phyloP scores from a whole-genome alignment of 2,113 vertebrate species.

The Daubentonia madagascariensis region DNA sequence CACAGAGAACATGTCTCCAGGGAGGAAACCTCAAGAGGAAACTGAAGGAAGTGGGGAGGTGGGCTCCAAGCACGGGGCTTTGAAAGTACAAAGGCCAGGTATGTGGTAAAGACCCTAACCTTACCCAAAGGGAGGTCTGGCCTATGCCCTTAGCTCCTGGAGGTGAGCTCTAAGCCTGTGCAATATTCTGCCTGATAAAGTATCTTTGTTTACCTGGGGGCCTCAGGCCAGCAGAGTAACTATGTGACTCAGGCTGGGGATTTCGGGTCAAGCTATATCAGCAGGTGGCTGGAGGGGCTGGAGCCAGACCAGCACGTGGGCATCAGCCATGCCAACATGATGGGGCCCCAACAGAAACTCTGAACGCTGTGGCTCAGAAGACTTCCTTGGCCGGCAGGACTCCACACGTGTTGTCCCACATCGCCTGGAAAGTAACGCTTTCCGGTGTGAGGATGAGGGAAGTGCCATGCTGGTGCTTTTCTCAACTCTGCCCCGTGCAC shows the following conservation, averaged over 20 bases:
- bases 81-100: neutral
- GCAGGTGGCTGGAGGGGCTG: neutral
- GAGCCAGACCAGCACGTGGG: neutral
- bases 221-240: neutral
- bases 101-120: neutral
- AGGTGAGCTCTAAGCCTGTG: neutral
- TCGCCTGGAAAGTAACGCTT: neutral
- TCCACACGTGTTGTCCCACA: accelerated
- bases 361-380: neutral
- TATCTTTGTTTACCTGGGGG: neutral
- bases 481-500: neutral
- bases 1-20: neutral
- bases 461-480: accelerated
- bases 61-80: accelerated
- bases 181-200: neutral
- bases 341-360: neutral
- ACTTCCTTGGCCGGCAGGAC: neutral
- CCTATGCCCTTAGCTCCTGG: neutral
- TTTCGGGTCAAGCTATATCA: neutral
- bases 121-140: accelerated
- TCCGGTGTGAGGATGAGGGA: neutral
- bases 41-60: neutral
- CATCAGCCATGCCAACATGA: accelerated
- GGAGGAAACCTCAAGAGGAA: neutral
- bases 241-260: neutral